Conservation (phyloP, 2,888 invertebrate genomes). For the Acanthosepion pharaonis region DNA sequence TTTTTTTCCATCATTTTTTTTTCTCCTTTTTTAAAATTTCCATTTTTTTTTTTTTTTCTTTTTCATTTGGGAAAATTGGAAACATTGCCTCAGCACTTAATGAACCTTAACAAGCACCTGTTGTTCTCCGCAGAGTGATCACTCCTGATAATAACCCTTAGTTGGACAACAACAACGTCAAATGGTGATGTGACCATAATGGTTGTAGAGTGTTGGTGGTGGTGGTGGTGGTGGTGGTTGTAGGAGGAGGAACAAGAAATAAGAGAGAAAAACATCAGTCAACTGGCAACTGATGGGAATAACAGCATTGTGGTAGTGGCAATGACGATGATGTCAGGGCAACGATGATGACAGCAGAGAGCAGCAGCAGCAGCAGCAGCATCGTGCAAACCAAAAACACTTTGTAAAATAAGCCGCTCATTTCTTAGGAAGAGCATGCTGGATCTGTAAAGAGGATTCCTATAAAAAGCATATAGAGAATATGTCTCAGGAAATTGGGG, state of each 20-base stretch:
- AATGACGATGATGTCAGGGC: background rate
- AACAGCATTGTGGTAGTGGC: background rate
- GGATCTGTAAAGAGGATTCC: slow-evolving; percentile 47
- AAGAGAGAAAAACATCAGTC: background rate
- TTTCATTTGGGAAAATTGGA: background rate
- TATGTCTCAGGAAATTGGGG: background rate
- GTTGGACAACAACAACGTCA: background rate
- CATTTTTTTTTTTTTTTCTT: background rate
- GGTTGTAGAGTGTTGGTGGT: slow-evolving; percentile 18
- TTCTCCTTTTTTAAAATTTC: background rate
- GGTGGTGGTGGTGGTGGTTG: slow-evolving; percentile 25
- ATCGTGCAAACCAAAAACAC: slow-evolving; percentile 38
- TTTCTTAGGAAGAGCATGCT: slow-evolving; percentile 47
- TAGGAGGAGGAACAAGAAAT: background rate
- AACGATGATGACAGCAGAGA: background rate
- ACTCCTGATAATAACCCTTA: background rate
- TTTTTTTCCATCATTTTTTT: background rate
- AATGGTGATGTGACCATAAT: background rate
- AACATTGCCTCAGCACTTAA: background rate
- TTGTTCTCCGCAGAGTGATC: background rate
- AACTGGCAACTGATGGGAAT: background rate
- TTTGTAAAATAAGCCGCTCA: slow-evolving; percentile 45
- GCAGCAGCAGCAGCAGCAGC: slow-evolving; percentile 25
- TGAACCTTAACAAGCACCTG: slow-evolving; percentile 14
- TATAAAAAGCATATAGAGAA: slow-evolving; percentile 41